Percentiles rank a stretch among this genome's conserved stretches.
Conservation (phyloP, 2,797 vertebrate species). For the Todus mexicanus region DNA sequence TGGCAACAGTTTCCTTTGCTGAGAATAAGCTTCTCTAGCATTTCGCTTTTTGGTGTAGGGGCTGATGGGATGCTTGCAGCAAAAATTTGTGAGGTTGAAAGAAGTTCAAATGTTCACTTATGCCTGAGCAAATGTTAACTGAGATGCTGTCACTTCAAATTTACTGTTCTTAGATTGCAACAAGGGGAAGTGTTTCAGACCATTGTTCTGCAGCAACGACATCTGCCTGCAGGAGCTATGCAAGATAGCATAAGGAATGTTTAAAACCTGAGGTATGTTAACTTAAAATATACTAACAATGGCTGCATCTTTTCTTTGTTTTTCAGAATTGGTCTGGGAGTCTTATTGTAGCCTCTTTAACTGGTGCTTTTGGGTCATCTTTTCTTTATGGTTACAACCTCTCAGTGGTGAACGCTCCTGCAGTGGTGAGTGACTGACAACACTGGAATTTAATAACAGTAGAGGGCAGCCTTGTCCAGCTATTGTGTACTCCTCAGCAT, state of each 20-base stretch:
- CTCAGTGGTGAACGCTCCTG: constrained; percentile 91
- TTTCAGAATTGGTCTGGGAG: constrained; percentile 78
- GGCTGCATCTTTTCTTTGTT: background rate
- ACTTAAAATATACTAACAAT: background rate
- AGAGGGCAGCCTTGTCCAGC: constrained; percentile 33
- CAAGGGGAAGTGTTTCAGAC: background rate
- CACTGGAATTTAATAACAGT: background rate
- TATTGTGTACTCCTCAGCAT: background rate
- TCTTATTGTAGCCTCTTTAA: constrained; percentile 83
- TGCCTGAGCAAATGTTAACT: background rate
- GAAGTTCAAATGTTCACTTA: background rate
- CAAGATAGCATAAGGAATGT: background rate
- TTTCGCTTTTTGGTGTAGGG: background rate
- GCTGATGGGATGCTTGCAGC: background rate
- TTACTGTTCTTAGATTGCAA: background rate
- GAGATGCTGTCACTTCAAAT: background rate
- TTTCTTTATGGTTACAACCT: constrained; percentile 96
- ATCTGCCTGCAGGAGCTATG: background rate
- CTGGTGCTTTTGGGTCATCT: constrained; percentile 89
- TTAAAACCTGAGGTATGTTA: background rate
- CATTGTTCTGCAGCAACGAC: background rate
- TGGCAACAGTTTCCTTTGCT: background rate
- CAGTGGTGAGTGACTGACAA: constrained; percentile 79
- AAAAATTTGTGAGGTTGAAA: background rate
- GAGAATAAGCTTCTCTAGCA: background rate